phyloP scores from a whole-genome alignment of 2,113 vertebrate species.

The Perognathus longimembris region DNA sequence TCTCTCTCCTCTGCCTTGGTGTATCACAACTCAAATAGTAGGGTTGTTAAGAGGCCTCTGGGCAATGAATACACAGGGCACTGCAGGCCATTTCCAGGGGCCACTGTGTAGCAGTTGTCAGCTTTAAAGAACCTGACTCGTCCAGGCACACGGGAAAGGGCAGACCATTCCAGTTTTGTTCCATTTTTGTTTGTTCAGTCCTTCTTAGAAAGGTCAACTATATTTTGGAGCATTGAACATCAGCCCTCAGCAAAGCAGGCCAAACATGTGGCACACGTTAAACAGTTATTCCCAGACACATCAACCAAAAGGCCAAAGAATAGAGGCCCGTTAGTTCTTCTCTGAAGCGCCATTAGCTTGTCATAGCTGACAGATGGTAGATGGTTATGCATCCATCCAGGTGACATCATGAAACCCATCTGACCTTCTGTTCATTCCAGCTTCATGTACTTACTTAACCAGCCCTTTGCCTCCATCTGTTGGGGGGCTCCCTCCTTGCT shows the following conservation, averaged over 20 bases:
- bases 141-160: neutral
- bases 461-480: neutral
- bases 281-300: conserved; percentile 69
- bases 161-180: neutral
- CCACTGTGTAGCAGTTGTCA: neutral
- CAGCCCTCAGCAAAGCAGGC: conserved; percentile 4
- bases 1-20: neutral
- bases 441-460: neutral
- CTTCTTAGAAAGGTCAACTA: conserved; percentile 47
- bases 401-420: neutral
- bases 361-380: conserved; percentile 71
- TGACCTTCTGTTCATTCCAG: conserved; percentile 24
- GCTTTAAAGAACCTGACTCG: neutral
- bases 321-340: conserved; percentile 61
- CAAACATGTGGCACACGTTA: conserved; percentile 66
- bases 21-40: neutral
- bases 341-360: conserved; percentile 69
- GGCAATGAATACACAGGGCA: fast-evolving
- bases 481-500: neutral
- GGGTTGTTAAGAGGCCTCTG: fast-evolving
- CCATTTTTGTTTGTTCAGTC: neutral
- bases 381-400: conserved; percentile 15
- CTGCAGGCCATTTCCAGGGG: fast-evolving
- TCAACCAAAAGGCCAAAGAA: conserved; percentile 65
- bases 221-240: conserved; percentile 13